Percentiles rank a stretch among this genome's conserved stretches.
Evolutionary conservation across 2,797 vertebrate species (phyloP).

Genomic region (Clarias fuscus): DNA sequence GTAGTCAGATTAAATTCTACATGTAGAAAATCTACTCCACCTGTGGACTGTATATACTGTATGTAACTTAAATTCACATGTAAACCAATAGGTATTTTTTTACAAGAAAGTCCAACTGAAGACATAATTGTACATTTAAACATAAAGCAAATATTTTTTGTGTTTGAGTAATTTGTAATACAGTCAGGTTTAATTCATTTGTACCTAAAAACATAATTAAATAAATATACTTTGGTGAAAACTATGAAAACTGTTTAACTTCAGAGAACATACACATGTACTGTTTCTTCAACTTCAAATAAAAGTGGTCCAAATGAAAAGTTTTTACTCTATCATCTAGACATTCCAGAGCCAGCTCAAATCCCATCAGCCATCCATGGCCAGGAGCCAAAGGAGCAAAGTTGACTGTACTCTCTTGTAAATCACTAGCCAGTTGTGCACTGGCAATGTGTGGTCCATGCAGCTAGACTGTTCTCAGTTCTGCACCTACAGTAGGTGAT

Average conservation of each 20-base stretch:
- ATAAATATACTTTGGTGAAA: not conserved
- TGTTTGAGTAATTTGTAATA: not conserved
- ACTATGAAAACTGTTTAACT: not conserved
- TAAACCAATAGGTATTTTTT: not conserved
- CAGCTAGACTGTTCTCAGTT: no score
- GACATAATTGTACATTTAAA: not conserved
- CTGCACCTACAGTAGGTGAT: no score
- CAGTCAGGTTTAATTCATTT: not conserved
- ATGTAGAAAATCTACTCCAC: not conserved
- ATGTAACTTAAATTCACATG: not conserved
- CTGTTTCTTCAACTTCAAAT: not conserved
- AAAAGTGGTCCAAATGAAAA: not conserved
- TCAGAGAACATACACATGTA: not conserved
- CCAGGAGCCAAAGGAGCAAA: not conserved
- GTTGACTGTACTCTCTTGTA: not conserved
- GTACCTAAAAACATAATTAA: not conserved
- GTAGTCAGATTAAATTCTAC: conserved; percentile 30
- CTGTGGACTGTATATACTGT: no score
- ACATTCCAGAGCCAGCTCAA: not conserved
- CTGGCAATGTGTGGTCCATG: not conserved
- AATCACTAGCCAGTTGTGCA: not conserved
- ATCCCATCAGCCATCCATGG: not conserved
- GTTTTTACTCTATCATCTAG: no score
- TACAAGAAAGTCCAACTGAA: not conserved
- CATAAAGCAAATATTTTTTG: not conserved